Percentiles rank a stretch among this genome's conserved stretches.
Evolutionary conservation across 2,113 vertebrate genomes (phyloP).

Genomic region (Micromys minutus): DNA sequence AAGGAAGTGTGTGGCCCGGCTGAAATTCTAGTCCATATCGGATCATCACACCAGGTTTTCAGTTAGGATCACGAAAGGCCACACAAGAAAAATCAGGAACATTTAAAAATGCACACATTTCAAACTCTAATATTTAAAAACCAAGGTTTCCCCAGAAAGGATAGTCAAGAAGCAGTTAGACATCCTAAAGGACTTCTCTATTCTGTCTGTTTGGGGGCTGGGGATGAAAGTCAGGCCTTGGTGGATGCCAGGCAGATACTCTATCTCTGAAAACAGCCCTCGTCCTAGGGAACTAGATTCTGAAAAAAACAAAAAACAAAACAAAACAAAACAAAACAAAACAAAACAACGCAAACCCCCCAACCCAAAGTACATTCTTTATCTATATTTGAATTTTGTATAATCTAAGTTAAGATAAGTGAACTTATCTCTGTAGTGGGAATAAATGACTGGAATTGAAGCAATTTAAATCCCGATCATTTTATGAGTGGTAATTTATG

Average conservation of each 20-base stretch:
- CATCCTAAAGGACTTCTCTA: neutral
- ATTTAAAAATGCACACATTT: neutral
- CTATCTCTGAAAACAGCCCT: neutral
- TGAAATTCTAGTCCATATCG: neutral
- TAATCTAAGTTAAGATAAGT: constrained; percentile 56
- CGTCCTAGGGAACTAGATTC: neutral
- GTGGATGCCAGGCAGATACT: too few relatives aligned
- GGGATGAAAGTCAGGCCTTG: neutral
- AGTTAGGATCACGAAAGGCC: neutral
- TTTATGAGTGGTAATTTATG: constrained; percentile 17
- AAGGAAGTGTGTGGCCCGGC: neutral
- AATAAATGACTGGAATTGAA: constrained; percentile 47
- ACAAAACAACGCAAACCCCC: neutral
- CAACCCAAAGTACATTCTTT: neutral
- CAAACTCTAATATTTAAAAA: constrained; percentile 3
- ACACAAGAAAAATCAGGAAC: neutral
- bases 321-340: neutral
- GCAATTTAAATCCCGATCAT: constrained; percentile 27
- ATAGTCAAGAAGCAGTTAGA: neutral
- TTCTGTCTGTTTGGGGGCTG: neutral
- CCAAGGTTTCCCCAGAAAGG: neutral
- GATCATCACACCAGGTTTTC: neutral
- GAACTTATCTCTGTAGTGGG: constrained; percentile 36
- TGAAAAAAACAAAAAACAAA: neutral
- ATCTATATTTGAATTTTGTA: constrained; percentile 32